Evolutionary conservation across 2,797 vertebrate genomes (phyloP).

Genomic region (Chrosomus eos): DNA sequence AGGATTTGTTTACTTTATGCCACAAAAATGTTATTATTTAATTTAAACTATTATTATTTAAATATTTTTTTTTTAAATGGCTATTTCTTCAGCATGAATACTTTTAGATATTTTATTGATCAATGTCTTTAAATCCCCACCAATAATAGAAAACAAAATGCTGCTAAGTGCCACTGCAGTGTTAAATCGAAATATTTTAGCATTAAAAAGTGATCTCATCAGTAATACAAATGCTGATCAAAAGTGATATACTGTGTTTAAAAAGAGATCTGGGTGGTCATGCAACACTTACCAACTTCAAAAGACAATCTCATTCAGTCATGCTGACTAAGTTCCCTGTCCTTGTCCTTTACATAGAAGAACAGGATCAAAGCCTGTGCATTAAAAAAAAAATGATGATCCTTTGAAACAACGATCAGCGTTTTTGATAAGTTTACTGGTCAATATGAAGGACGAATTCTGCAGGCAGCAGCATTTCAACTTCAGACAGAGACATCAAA

Average conservation of each 20-base stretch:
- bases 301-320: conserved; percentile 22
- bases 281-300: conserved; percentile 25
- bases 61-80: neutral
- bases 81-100: neutral
- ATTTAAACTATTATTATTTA: neutral
- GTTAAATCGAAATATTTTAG: neutral
- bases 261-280: conserved; percentile 11
- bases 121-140: neutral
- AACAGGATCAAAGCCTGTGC: conserved; percentile 39
- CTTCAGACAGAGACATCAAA: conserved; percentile 66
- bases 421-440: conserved; percentile 42
- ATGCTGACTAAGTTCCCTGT: conserved; percentile 22
- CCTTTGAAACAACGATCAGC: neutral
- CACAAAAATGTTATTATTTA: neutral
- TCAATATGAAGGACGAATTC: conserved; percentile 48
- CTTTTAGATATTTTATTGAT: neutral
- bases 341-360: conserved; percentile 3
- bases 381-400: conserved; percentile 6
- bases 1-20: too few species aligned
- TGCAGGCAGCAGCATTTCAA: conserved; percentile 61
- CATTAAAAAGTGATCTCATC: neutral
- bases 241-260: neutral
- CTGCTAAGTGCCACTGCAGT: too few species aligned
- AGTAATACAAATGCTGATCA: conserved; percentile 4
- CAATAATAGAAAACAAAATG: neutral